Evolutionary conservation across 2,888 invertebrate genomes (phyloP).

Genomic region (Drosophila pullipes): DNA sequence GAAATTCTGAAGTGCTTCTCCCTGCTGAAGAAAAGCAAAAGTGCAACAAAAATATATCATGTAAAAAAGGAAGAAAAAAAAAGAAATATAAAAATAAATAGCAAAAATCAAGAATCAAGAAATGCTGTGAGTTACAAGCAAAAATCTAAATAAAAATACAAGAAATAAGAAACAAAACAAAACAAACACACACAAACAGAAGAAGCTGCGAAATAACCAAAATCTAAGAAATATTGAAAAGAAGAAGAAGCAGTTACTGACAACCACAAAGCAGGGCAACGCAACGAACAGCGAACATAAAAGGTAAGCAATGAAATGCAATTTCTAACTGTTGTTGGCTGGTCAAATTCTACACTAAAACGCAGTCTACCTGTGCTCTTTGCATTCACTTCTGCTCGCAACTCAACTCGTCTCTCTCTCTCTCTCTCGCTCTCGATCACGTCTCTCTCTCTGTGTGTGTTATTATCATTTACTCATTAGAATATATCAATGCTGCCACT

Average conservation of each 20-base stretch:
- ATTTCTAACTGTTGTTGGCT: constrained; percentile 52
- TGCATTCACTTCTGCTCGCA: constrained; percentile 5
- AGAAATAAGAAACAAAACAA: constrained; percentile 3
- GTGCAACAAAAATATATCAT: constrained; percentile 28
- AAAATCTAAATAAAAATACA: neutral
- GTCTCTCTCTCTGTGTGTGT: neutral
- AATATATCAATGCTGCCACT: constrained; percentile 27
- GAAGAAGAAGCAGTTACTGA: neutral
- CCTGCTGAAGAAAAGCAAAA: constrained; percentile 13
- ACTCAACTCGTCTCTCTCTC: neutral
- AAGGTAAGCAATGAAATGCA: constrained; percentile 38
- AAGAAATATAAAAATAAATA: constrained; percentile 16
- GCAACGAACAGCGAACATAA: neutral
- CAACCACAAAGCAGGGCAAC: constrained; percentile 8
- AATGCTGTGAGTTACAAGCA: constrained; percentile 34
- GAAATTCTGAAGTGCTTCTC: constrained; percentile 40
- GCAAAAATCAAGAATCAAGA: constrained; percentile 17
- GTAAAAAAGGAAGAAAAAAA: constrained; percentile 1
- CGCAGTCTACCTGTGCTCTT: constrained; percentile 19
- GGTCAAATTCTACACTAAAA: constrained; percentile 9
- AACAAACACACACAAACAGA: constrained; percentile 34
- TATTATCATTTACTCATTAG: constrained; percentile 53
- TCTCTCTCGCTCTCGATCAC: neutral
- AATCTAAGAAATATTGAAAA: constrained; percentile 5
- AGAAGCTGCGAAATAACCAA: constrained; percentile 20